Base-by-base conservation (phyloP, 2,888 invertebrate genomes). In the Tholera decimalis region DNA sequence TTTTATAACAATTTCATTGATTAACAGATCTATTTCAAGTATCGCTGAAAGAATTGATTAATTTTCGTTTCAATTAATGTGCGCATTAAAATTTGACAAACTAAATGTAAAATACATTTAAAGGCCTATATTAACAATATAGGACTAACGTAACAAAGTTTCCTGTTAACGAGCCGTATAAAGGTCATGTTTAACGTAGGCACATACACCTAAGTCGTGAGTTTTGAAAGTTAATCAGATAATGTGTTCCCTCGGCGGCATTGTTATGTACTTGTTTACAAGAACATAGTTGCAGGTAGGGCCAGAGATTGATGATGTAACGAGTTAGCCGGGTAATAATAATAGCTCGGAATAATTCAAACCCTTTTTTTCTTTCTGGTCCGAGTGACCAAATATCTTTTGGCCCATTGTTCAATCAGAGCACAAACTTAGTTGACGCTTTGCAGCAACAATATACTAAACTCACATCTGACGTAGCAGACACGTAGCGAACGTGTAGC, bases 181-280 rank as follows among this genome's bases (percentile, higher is more conserved):
- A 44, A 46, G 22, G 18, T 4, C 47, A 44, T 39, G 41, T 63
- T 70, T 63, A 49, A 55, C 28, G 41, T 33, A 46, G 20, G 8
- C 4, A n/a, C 26, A 18, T 39, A 66, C 13, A 68, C 22, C 35
- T 60, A 51, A 67, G 55, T 64, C 43, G 56, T 13, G 72, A 51
- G 61, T 46, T 66, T 51, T 39, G 59, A 20, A 60, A 74, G 50
- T 75, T 82, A 78, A 79, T 82, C 79, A 73, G 73, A 72, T 77
- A 78, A 71, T 73, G 73, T 66, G 61, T 55, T 58, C 47, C 53
- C 55, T 57, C 22, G 33, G 51, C 47, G 62, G 51, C 47, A 59
- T 70, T 73, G 62, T 57, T 59, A 59, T 47, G 41, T 37, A 46
- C 22, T 51, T 54, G 69, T 37, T 65, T 68, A 49, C 51, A 26